phyloP scores from a whole-genome alignment of 2,797 vertebrate species.

The Catostomus latipinnis region DNA sequence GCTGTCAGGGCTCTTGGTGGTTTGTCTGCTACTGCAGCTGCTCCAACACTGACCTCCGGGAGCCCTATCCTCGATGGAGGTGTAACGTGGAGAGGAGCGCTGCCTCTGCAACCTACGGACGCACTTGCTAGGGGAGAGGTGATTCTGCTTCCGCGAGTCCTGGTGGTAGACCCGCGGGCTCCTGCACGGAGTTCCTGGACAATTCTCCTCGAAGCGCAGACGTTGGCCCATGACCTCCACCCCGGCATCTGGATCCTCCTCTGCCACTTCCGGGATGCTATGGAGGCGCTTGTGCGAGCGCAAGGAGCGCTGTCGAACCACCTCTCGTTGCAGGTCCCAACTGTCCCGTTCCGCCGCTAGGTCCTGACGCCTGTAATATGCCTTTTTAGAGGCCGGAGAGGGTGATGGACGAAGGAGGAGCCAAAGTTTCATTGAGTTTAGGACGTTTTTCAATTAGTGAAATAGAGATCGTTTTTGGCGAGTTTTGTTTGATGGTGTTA shows the following conservation, averaged over 20 bases:
- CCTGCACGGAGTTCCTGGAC: conserved; percentile 72
- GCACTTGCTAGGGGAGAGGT: conserved; percentile 68
- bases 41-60: conserved; percentile 66
- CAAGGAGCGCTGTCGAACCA: conserved; percentile 84
- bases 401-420: conserved; percentile 22
- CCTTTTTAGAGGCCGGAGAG: conserved; percentile 73
- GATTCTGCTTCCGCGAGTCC: conserved; percentile 68
- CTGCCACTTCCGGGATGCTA: conserved; percentile 97
- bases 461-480: conserved; percentile 59
- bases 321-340: conserved; percentile 88
- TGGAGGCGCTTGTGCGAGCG: conserved; percentile 89
- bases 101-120: conserved; percentile 73
- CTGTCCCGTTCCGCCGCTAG: conserved; percentile 81
- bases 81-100: conserved; percentile 77
- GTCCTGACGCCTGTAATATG: conserved; percentile 85
- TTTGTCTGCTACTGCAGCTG: conserved; percentile 73
- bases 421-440: conserved; percentile 52
- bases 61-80: conserved; percentile 73
- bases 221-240: conserved; percentile 75
- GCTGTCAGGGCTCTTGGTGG: conserved; percentile 91
- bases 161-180: conserved; percentile 66
- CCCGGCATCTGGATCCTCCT: conserved; percentile 86
- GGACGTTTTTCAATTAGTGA: conserved; percentile 58
- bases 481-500: conserved; percentile 78
- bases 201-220: conserved; percentile 71